Conservation (phyloP, 1,140 invertebrate species). For the Lasioglossum albipes region DNA sequence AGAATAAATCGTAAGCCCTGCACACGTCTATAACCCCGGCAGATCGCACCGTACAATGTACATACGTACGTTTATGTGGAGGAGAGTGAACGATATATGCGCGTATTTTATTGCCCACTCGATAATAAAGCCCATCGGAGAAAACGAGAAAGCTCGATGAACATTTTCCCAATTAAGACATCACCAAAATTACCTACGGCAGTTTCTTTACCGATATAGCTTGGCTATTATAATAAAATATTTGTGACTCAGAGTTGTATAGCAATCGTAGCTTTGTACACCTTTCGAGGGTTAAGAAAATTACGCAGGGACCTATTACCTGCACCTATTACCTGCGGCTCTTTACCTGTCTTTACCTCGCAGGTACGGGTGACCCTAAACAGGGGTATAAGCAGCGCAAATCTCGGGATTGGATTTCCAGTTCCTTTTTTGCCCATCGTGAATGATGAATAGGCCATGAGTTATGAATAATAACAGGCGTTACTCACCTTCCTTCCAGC, state of each 20-base stretch:
- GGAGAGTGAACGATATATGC: conserved; percentile 18
- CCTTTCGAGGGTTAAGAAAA: no score
- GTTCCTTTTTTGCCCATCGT: background rate
- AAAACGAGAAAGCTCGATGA: conserved; percentile 48
- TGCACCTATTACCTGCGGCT: no score
- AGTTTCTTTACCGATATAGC: no score
- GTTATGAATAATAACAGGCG: conserved; percentile 1
- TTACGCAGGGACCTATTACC: no score
- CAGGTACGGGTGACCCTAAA: no score
- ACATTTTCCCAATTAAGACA: conserved; percentile 59
- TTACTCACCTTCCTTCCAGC: conserved; percentile 92
- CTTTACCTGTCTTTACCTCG: no score
- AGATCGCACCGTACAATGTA: conserved; percentile 20
- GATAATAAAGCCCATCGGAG: conserved; percentile 54
- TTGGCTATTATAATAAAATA: no score
- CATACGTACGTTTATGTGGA: background rate
- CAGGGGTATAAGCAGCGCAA: background rate
- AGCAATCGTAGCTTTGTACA: no score
- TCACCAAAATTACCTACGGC: conserved; percentile 4
- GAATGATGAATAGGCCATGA: background rate
- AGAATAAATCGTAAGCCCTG: conserved; percentile 58
- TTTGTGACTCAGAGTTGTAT: no score
- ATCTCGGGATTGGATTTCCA: background rate
- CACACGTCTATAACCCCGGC: background rate
- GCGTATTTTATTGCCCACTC: conserved; percentile 52